Evolutionary conservation across 2,888 invertebrate species (phyloP).

Genomic region (Drosophila kokeensis): DNA sequence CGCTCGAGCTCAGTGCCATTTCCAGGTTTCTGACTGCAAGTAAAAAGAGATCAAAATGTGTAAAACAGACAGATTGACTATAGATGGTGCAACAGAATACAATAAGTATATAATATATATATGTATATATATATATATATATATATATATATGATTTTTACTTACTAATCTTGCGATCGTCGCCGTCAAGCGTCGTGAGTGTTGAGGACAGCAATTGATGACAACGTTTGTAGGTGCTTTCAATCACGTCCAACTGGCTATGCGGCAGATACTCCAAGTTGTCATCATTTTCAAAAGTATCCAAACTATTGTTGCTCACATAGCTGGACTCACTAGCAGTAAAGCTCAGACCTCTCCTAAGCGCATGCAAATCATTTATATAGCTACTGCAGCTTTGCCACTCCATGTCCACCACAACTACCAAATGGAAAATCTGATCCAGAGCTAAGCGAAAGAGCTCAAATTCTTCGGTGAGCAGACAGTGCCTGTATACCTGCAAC

Average conservation of each 20-base stretch:
- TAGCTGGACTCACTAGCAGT: slow-evolving; percentile 22
- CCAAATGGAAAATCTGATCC: slow-evolving; percentile 82
- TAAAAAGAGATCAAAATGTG: slow-evolving; percentile 12
- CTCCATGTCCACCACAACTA: slow-evolving; percentile 82
- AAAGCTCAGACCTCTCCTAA: slow-evolving; percentile 28
- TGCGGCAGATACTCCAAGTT: slow-evolving; percentile 65
- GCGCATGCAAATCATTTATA: slow-evolving; percentile 65
- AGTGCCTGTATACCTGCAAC: slow-evolving; percentile 78
- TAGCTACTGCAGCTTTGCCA: slow-evolving; percentile 78
- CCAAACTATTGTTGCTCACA: slow-evolving; percentile 39
- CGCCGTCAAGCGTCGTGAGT: slow-evolving; percentile 74
- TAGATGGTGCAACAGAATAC: not conserved
- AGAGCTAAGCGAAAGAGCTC: slow-evolving; percentile 71
- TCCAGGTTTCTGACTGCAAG: slow-evolving; percentile 81
- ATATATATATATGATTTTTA: not conserved
- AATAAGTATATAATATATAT: not conserved
- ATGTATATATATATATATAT: too few relatives aligned
- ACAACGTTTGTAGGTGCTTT: slow-evolving; percentile 83
- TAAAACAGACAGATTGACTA: not conserved
- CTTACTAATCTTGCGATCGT: slow-evolving; percentile 60
- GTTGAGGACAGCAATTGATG: slow-evolving; percentile 82
- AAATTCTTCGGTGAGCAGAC: slow-evolving; percentile 74
- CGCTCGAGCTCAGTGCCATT: slow-evolving; percentile 79
- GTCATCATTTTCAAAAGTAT: slow-evolving; percentile 1
- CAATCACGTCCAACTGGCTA: slow-evolving; percentile 82